Evolutionary conservation across 2,888 invertebrate species (phyloP), one percentile per base, ranked within the genome.

Genomic region (Vannuccia rotundouncinata): DNA sequence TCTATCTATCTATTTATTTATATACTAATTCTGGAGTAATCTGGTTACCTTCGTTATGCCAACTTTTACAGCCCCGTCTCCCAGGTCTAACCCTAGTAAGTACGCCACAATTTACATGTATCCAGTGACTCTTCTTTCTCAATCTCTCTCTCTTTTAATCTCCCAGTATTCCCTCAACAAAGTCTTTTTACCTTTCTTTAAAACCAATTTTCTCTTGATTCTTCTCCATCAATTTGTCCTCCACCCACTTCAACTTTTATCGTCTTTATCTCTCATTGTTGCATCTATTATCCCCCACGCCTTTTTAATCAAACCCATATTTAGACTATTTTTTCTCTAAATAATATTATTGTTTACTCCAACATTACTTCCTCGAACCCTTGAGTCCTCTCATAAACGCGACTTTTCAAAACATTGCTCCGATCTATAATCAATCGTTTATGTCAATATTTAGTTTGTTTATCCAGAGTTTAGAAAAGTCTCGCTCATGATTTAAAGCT

Each of bases 1-100:
- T 45, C 45, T 45, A 5, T 45, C 45, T 45, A 5, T 45, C 45
- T 45, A 45, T 45, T 45, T 45, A 45, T 13, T 17, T 66, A 66
- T 2, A 22, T 66, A 66, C 66, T 66, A 66, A 66, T 66, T 66
- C 66, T 22, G 66, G 66, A 22, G 22, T 22, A 2, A 22, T n/a
- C 66, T 22, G 66, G 22, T 27, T 27, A 5, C 66, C 25, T 22
- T 22, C 66, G 22, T 66, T 66, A 66, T 66, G 5, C 10, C 66
- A 17, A 22, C 13, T n/a, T 66, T 66, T 66, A 66, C 66, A 66
- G 66, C 66, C 66, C 66, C 66, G 66, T 66, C 66, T 22, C 66
- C 66, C 66, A 66, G 66, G 25, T 66, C 25, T 66, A 66, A 5
- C 66, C 66, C 66, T 66, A 66, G 66, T 66, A 66, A 66, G 66